Evolutionary conservation across 2,888 invertebrate species (phyloP).

Genomic region (Tyria jacobaeae): DNA sequence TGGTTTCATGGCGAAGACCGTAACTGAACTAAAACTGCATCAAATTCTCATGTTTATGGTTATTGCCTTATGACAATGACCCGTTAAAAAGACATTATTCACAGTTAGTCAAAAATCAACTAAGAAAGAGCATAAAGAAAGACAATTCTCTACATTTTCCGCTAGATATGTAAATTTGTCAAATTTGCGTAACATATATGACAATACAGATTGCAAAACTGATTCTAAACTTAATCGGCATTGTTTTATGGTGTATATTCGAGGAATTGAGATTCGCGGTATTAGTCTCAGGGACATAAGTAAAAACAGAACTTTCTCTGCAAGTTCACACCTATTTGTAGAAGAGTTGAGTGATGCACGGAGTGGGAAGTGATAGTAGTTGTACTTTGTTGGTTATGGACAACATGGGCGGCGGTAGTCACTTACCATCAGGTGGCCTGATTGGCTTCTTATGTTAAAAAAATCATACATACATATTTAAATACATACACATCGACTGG

Average conservation of each 20-base stretch:
- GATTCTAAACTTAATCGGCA: constrained; percentile 24
- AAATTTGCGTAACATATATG: constrained; percentile 36
- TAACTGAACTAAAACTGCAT: neutral
- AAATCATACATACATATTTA: too few relatives aligned
- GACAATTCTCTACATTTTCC: constrained; percentile 19
- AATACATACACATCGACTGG: too few relatives aligned
- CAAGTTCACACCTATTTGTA: constrained; percentile 73
- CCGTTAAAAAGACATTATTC: constrained; percentile 21
- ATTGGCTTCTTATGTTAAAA: too few relatives aligned
- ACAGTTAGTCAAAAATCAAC: constrained; percentile 21
- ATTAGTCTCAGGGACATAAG: constrained; percentile 37
- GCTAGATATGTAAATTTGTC: constrained; percentile 28
- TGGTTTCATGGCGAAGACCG: neutral
- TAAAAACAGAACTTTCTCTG: constrained; percentile 62
- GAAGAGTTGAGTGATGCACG: constrained; percentile 43
- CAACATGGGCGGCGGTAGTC: too few relatives aligned
- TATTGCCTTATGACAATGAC: constrained; percentile 7
- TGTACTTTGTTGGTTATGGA: constrained; percentile 35
- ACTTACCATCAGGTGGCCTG: too few relatives aligned
- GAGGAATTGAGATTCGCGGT: constrained; percentile 3
- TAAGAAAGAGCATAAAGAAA: constrained; percentile 20
- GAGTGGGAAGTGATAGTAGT: constrained; percentile 55
- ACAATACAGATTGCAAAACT: constrained; percentile 2
- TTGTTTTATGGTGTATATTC: constrained; percentile 24
- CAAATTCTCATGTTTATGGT: neutral